These are phyloP conservation scores for Troglohyphantes excavatus DNA, from an alignment of 2,888 invertebrate species.

Conservation along the genomic window DNA sequence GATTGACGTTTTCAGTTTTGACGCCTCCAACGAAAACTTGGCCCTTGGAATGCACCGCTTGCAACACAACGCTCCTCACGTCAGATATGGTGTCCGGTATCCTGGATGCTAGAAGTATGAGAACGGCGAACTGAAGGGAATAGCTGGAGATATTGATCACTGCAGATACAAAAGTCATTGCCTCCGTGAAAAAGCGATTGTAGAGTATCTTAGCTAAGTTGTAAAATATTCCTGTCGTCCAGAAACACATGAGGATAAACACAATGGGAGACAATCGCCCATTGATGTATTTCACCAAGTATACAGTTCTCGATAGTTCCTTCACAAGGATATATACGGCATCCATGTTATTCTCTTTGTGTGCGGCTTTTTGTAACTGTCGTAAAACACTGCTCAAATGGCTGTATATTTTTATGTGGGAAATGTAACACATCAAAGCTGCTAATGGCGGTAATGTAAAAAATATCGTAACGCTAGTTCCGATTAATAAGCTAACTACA, in stretches of 20 bases:
- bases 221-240: slow-evolving; percentile 23
- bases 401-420: neutral
- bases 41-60: neutral
- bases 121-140: neutral
- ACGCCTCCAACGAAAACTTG: neutral
- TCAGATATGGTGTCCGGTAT: neutral
- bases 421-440: neutral
- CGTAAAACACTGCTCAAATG: neutral
- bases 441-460: neutral
- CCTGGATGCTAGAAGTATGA: slow-evolving; percentile 2
- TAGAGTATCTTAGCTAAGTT: slow-evolving; percentile 7
- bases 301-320: neutral
- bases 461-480: neutral
- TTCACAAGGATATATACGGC: neutral
- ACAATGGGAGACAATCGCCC: neutral
- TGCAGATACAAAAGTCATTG: neutral
- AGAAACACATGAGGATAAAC: neutral
- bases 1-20: neutral
- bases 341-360: neutral
- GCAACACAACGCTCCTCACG: slow-evolving; percentile 6
- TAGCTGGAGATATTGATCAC: neutral
- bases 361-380: neutral
- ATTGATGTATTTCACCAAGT: neutral
- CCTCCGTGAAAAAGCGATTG: neutral
- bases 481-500: neutral